Conservation (phyloP, 2,888 invertebrate genomes). For the Linhomoeus sp. region DNA sequence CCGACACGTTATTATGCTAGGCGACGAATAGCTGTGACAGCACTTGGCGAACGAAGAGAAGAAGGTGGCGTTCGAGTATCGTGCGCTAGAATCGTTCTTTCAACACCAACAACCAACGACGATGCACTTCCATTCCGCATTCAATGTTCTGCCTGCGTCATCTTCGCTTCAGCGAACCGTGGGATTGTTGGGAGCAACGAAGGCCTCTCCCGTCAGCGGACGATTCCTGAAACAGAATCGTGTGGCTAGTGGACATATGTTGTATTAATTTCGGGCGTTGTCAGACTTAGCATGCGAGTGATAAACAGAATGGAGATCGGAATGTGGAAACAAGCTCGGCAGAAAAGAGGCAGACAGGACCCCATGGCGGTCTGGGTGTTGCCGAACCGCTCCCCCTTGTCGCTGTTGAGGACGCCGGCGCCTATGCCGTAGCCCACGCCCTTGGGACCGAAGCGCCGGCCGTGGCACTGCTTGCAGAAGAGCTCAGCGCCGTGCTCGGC, state of each 20-base stretch:
- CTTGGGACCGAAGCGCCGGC: slow-evolving; percentile 85
- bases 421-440: slow-evolving; percentile 96
- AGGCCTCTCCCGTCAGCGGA: slow-evolving; percentile 26
- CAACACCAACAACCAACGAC: no score
- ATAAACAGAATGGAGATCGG: no score
- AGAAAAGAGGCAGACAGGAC: no score
- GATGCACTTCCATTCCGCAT: no score
- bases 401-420: slow-evolving; percentile 89
- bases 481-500: slow-evolving; percentile 77
- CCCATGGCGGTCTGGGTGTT: slow-evolving; percentile 4
- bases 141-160: no score
- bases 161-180: slow-evolving; percentile 13
- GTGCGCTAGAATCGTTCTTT: no score
- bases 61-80: no score
- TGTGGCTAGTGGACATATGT: background rate
- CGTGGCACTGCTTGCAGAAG: slow-evolving; percentile 80
- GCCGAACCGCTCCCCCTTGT: slow-evolving; percentile 68
- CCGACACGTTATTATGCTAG: no score
- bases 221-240: slow-evolving; percentile 18
- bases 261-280: background rate
- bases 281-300: no score
- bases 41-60: no score
- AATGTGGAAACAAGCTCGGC: no score
- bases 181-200: slow-evolving; percentile 26
- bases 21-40: no score